Conservation (phyloP, 2,797 vertebrate genomes). For the Galago senegalensis region DNA sequence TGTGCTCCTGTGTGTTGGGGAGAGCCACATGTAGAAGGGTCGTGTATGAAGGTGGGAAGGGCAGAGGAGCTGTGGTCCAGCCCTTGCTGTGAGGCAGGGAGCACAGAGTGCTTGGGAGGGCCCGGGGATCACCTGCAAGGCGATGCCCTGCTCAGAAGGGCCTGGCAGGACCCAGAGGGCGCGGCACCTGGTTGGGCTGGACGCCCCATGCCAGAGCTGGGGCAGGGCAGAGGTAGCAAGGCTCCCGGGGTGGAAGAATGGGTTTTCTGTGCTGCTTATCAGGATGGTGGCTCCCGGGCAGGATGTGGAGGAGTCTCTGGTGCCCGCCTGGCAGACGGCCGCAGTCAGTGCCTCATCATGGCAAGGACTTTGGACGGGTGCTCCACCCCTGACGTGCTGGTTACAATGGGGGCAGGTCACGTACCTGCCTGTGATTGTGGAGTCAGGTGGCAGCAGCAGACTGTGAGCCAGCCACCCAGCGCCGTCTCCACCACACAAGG, state of each 20-base stretch:
- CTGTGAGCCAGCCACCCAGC: rapidly evolving
- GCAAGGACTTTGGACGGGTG: slow-evolving; percentile 49
- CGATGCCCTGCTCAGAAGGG: neutral
- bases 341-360: rapidly evolving
- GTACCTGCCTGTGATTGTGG: rapidly evolving
- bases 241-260: slow-evolving; percentile 72
- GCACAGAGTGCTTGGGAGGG: neutral
- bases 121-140: neutral
- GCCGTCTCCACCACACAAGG: neutral
- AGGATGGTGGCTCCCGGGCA: neutral
- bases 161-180: slow-evolving; percentile 54
- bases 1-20: neutral
- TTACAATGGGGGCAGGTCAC: neutral
- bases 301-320: slow-evolving; percentile 50
- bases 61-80: neutral
- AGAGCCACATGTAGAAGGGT: neutral
- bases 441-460: neutral
- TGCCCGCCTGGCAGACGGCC: neutral
- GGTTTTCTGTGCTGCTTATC: slow-evolving; percentile 78
- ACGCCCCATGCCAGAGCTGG: neutral
- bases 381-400: neutral
- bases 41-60: rapidly evolving
- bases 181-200: neutral
- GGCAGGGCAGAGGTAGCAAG: slow-evolving; percentile 31
- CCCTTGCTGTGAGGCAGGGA: neutral